phyloP scores from a whole-genome alignment of 2,113 vertebrate species.

The Edolisoma coerulescens region DNA sequence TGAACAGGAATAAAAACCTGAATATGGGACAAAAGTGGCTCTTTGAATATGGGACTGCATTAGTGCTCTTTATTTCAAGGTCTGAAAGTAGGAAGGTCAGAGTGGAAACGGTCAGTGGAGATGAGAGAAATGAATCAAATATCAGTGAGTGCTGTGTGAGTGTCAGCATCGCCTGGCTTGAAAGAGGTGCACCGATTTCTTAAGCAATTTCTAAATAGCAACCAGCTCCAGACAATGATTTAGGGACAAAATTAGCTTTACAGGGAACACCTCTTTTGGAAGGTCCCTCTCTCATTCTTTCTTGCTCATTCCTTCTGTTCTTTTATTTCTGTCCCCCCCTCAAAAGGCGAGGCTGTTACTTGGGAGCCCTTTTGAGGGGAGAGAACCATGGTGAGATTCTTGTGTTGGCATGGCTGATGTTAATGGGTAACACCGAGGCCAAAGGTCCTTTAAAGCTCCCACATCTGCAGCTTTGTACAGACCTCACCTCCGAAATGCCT shows the following conservation, averaged over 20 bases:
- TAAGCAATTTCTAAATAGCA: conserved; percentile 18
- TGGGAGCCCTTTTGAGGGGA: conserved; percentile 51
- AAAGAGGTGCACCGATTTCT: conserved; percentile 38
- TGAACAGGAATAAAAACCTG: conserved; percentile 8
- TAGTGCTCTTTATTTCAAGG: neutral
- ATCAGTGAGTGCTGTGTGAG: neutral
- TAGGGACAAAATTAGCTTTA: conserved; percentile 53
- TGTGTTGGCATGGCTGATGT: conserved; percentile 61
- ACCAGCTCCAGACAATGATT: conserved; percentile 38
- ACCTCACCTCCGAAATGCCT: conserved; percentile 74
- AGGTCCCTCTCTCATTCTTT: conserved; percentile 42
- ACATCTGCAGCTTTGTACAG: conserved; percentile 80
- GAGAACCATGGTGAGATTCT: conserved; percentile 61
- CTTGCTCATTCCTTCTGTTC: conserved; percentile 32
- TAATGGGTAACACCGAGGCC: conserved; percentile 69
- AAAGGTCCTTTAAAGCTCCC: conserved; percentile 72
- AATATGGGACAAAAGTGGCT: conserved; percentile 13
- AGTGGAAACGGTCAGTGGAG: conserved; percentile 26
- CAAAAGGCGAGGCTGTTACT: conserved; percentile 52
- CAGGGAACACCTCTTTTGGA: conserved; percentile 51
- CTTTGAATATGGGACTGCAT: neutral
- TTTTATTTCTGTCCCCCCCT: neutral
- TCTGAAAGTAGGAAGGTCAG: conserved; percentile 34
- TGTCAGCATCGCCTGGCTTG: neutral
- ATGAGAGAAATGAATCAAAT: conserved; percentile 25